phyloP scores from a whole-genome alignment of 2,888 invertebrate species.

The Anorthoa munda region DNA sequence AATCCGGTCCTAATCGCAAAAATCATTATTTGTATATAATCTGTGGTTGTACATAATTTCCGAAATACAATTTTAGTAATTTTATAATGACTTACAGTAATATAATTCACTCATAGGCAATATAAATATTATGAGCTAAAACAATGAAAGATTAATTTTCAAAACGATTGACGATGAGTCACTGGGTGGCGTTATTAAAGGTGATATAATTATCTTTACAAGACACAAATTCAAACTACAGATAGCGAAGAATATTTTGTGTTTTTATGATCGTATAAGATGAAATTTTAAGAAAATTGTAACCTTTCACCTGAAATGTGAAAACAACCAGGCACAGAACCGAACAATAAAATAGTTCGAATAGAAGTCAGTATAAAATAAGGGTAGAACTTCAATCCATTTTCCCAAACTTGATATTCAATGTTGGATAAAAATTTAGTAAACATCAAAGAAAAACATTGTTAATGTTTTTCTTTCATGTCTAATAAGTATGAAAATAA shows the following conservation, averaged over 20 bases:
- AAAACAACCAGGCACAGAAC: background rate
- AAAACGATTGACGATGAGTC: background rate
- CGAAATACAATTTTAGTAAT: background rate
- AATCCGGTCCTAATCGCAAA: no score
- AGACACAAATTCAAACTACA: background rate
- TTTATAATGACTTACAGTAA: constrained; percentile 9
- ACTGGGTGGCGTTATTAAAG: background rate
- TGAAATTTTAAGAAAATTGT: background rate
- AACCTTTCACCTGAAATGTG: constrained; percentile 1
- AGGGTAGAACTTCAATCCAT: background rate
- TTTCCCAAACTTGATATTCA: background rate
- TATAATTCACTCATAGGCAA: background rate
- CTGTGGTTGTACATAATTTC: background rate
- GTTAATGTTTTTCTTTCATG: background rate
- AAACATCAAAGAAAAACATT: background rate
- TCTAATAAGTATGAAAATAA: background rate
- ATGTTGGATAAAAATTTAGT: background rate
- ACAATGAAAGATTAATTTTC: background rate
- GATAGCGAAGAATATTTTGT: background rate
- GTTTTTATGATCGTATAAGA: background rate
- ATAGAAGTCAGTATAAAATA: background rate
- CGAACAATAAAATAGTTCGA: background rate
- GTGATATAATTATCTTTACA: background rate
- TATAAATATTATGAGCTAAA: constrained; percentile 14
- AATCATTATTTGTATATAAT: background rate